Percentiles rank a stretch among this genome's conserved stretches.
These are phyloP conservation scores for Littorina saxatilis DNA, from an alignment of 1,140 invertebrate genomes.

Conservation along the genomic window DNA sequence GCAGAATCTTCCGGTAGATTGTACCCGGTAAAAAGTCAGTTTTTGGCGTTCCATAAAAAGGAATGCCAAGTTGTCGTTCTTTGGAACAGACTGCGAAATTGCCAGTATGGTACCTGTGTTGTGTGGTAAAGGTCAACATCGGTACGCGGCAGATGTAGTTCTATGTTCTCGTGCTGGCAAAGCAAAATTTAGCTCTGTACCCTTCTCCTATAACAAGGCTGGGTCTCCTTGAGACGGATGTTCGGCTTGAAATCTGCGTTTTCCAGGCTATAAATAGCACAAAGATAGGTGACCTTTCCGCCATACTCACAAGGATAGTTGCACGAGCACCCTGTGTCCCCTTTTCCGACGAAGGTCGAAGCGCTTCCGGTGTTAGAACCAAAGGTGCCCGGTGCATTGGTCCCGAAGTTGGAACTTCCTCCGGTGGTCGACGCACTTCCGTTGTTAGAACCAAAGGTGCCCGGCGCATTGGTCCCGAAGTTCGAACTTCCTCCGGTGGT, in stretches of 20 bases:
- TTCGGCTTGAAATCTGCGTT: no score
- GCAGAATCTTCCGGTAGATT: neutral
- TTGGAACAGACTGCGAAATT: neutral
- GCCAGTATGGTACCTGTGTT: neutral
- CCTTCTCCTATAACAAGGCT: no score
- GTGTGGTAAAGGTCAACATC: neutral
- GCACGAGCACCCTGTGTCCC: neutral
- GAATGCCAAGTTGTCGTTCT: neutral
- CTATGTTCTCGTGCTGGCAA: no score
- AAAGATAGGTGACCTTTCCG: no score
- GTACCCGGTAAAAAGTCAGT: neutral
- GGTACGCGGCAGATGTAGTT: no score
- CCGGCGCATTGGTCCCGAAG: no score
- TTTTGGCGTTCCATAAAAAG: neutral
- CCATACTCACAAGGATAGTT: neutral
- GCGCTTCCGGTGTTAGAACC: neutral
- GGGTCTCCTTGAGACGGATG: no score
- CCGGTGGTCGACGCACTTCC: neutral
- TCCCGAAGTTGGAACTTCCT: neutral
- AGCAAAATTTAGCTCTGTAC: no score
- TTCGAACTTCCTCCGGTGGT: no score
- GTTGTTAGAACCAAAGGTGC: no score
- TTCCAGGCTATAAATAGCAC: no score
- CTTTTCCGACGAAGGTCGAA: neutral
- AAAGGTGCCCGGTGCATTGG: neutral